phyloP scores from a whole-genome alignment of 2,888 invertebrate genomes.

The Chamaedrilus cognettii region DNA sequence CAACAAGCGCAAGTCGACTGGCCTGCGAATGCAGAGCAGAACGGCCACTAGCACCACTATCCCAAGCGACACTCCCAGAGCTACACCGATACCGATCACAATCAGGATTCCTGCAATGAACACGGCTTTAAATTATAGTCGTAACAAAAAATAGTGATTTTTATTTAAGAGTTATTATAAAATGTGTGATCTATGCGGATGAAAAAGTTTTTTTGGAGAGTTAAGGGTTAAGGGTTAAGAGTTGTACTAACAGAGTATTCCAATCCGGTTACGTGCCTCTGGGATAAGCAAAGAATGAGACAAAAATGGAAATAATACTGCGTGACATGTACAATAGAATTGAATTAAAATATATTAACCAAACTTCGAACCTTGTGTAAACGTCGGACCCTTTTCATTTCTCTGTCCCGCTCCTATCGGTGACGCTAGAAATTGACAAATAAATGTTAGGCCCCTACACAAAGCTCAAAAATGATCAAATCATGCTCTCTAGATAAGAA shows the following conservation, averaged over 20 bases:
- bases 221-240: too few species aligned
- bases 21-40: constrained; percentile 32
- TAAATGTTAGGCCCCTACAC: too few species aligned
- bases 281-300: background rate
- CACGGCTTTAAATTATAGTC: background rate
- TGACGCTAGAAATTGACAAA: background rate
- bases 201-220: too few species aligned
- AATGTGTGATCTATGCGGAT: background rate
- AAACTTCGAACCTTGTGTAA: background rate
- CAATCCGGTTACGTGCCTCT: too few species aligned
- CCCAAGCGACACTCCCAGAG: constrained; percentile 34
- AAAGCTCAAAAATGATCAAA: too few species aligned
- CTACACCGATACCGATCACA: constrained; percentile 37
- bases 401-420: background rate
- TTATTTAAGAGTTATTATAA: background rate
- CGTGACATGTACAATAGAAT: background rate
- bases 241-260: too few species aligned
- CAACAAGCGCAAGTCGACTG: background rate
- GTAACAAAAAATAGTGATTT: background rate
- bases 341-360: background rate
- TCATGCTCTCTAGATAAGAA: too few species aligned
- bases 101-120: constrained; percentile 32
- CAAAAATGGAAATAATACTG: background rate
- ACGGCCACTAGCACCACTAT: constrained; percentile 32
- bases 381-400: background rate